Evolutionary conservation across 2,797 vertebrate genomes (phyloP).

Genomic region (Galaxias olidus): DNA sequence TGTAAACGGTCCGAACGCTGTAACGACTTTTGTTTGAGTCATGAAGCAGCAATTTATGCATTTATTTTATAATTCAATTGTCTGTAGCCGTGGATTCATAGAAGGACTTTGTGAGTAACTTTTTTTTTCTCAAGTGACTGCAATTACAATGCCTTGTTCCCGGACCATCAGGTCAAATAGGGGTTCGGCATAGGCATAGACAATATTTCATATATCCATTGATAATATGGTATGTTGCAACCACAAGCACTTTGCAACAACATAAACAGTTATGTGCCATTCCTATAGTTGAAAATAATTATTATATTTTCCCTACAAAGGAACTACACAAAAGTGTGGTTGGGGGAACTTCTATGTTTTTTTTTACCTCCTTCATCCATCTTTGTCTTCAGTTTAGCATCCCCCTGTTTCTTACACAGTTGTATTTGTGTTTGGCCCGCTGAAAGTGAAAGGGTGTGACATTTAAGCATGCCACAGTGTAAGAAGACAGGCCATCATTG

Average conservation of each 20-base stretch:
- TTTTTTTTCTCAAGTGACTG: conserved; percentile 69
- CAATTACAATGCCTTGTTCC: conserved; percentile 55
- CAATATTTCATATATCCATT: conserved; percentile 42
- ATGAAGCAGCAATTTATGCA: conserved; percentile 57
- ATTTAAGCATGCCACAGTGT: conserved; percentile 63
- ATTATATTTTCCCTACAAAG: not conserved
- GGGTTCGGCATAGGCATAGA: conserved; percentile 49
- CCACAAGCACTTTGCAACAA: conserved; percentile 5
- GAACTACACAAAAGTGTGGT: not conserved
- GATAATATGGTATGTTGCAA: conserved; percentile 3
- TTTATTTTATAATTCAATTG: conserved; percentile 72
- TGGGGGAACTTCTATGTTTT: not conserved
- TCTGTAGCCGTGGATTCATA: conserved; percentile 46
- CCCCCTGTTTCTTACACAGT: too few species aligned
- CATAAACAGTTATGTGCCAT: conserved; percentile 13
- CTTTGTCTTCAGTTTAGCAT: not conserved
- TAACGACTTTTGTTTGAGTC: conserved; percentile 69
- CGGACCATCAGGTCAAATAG: conserved; percentile 52
- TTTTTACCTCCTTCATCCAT: not conserved
- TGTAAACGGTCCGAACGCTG: conserved; percentile 56
- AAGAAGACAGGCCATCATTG: conserved; percentile 67
- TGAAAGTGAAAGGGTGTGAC: conserved; percentile 61
- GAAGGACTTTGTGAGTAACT: conserved; percentile 48
- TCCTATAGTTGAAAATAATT: not conserved
- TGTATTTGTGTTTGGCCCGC: not conserved